Base-by-base conservation (phyloP, 2,113 vertebrate genomes). In the Scomber colias region DNA sequence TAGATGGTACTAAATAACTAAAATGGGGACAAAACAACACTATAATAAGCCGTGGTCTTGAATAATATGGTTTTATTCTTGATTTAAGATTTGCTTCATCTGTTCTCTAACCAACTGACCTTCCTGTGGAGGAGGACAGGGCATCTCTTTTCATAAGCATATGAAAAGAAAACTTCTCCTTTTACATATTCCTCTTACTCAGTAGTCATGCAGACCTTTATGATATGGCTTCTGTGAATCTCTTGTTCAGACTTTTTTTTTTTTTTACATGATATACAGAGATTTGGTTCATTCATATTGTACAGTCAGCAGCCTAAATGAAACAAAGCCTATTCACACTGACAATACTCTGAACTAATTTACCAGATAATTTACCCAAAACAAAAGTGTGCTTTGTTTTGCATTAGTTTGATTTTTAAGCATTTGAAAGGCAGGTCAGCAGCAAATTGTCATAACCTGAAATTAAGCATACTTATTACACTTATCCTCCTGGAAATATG, bases 381-480 rank as follows among this genome's bases (percentile, higher is more conserved):
- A 30, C 15, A 21, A 5, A 50, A 57, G 11, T 16, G 3, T 50
- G 12, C 11, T n/a, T 0, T 8, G 45, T 46, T 24, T 1, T 14
- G 8, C 35, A 24, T 75, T 56, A 10, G 16, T 64, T 75, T 16
- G 45, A 72, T 40, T 40, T 40, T 40, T 40, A 40, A 40, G 35
- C 35, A 40, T 40, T 40, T 2, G 35, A 40, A 40, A 40, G 1
- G 35, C 35, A 8, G 44, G 27, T 76, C 30, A 60, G 10, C 35
- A 46, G n/a, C 17, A 21, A n/a, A 44, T n/a, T 57, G 48, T 60
- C 24, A 46, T n/a, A 48, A 45, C 54, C 21, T 66, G 27, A 63
- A 70, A 65, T 46, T 31, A 21, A 12, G 11, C 21, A 51, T 15
- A 2, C 12, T 61, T 30, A 44, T 85, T 15, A 64, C 59, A 30